Conservation (phyloP, 2,797 vertebrate species). For the Lophius americanus region DNA sequence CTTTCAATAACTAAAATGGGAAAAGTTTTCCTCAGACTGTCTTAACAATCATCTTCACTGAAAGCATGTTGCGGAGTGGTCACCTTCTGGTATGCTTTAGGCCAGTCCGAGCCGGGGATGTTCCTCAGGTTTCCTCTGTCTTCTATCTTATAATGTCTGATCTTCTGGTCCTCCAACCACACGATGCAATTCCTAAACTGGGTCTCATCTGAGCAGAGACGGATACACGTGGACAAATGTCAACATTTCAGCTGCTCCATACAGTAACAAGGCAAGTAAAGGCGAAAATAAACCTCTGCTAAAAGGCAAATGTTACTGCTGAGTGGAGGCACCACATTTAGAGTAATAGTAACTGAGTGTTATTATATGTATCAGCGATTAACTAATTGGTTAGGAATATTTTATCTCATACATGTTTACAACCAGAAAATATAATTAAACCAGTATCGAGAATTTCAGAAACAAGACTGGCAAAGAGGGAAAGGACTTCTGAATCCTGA, state of each 20-base stretch:
- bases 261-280: neutral
- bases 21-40: too few relatives aligned
- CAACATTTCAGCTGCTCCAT: neutral
- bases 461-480: neutral
- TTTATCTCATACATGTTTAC: rapidly evolving
- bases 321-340: neutral
- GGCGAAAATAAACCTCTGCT: neutral
- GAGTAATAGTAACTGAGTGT: too few relatives aligned
- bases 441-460: neutral
- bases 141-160: slow-evolving; percentile 97
- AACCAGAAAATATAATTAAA: rapidly evolving
- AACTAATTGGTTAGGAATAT: rapidly evolving
- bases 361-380: neutral
- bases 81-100: slow-evolving; percentile 91
- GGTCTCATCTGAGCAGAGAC: slow-evolving; percentile 87
- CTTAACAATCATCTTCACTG: neutral
- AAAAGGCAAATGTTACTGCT: neutral
- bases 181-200: slow-evolving; percentile 97
- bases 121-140: slow-evolving; percentile 95
- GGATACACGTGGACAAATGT: neutral
- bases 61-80: neutral
- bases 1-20: neutral
- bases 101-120: slow-evolving; percentile 94
- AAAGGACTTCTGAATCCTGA: neutral
- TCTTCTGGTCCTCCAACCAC: slow-evolving; percentile 99